Conservation (phyloP, 2,888 invertebrate genomes). For the Timema podura region DNA sequence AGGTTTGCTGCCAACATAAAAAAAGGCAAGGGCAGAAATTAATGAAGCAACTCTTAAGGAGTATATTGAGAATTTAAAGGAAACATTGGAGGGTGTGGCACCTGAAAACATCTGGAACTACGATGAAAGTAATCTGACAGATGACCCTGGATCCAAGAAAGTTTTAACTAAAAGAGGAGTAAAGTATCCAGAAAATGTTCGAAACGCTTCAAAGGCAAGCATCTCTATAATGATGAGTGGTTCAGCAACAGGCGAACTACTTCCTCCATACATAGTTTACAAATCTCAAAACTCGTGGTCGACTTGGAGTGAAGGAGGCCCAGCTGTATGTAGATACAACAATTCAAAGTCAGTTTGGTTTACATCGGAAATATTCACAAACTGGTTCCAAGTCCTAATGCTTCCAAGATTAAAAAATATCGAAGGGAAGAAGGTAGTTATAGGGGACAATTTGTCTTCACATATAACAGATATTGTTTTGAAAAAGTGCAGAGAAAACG, state of each 20-base stretch:
- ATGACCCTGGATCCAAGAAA: not conserved
- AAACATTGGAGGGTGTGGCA: not conserved
- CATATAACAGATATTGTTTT: not conserved
- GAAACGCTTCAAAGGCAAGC: constrained; percentile 9
- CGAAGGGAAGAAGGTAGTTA: constrained; percentile 3
- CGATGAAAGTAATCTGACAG: constrained; percentile 3
- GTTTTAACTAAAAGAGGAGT: not conserved
- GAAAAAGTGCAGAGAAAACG: not conserved
- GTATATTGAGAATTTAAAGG: not conserved
- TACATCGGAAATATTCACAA: constrained; percentile 1
- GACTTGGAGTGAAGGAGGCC: constrained; percentile 9
- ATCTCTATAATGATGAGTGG: constrained; percentile 1
- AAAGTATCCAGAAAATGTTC: constrained; percentile 4
- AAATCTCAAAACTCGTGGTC: not conserved
- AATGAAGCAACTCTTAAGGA: not conserved
- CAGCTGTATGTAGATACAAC: not conserved
- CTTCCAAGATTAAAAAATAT: not conserved
- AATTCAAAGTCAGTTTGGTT: not conserved
- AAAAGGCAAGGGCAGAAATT: not conserved
- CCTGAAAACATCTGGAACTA: constrained; percentile 10
- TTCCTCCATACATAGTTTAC: not conserved
- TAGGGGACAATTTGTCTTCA: constrained; percentile 2
- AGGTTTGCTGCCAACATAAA: not conserved
- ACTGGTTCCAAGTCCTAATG: not conserved
- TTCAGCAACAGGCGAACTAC: not conserved